These are phyloP conservation scores for Leptarthrus brevirostris DNA, from an alignment of 2,888 invertebrate genomes.

Conservation along the genomic window DNA sequence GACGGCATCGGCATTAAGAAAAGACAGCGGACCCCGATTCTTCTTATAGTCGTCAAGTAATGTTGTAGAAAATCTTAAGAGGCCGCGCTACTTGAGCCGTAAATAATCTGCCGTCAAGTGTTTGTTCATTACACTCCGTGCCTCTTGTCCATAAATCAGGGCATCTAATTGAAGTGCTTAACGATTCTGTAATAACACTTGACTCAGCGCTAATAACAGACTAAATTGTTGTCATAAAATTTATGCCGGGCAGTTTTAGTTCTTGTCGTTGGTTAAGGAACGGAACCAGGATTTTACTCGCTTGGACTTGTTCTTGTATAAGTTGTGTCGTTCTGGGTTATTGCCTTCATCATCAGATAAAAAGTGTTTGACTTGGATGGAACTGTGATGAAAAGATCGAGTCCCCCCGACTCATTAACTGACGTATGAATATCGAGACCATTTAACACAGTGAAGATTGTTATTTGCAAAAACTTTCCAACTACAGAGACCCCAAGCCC, in stretches of 20 bases:
- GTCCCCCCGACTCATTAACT: too few relatives aligned
- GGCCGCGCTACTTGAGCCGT: slow-evolving; percentile 22
- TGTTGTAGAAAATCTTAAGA: background rate
- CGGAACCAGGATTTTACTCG: too few relatives aligned
- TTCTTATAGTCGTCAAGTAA: too few relatives aligned
- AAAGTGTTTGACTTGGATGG: too few relatives aligned
- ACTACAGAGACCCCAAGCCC: too few relatives aligned
- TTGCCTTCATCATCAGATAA: slow-evolving; percentile 6
- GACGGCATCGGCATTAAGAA: background rate
- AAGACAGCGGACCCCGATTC: background rate
- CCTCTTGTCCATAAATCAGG: slow-evolving; percentile 50
- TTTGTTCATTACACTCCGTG: slow-evolving; percentile 27
- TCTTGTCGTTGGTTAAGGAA: background rate
- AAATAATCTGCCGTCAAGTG: slow-evolving; percentile 35
- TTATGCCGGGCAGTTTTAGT: background rate
- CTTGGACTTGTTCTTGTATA: too few relatives aligned
- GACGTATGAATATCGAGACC: too few relatives aligned
- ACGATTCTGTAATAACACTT: slow-evolving; percentile 51
- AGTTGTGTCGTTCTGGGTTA: slow-evolving; percentile 28
- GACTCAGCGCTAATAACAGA: slow-evolving; percentile 47
- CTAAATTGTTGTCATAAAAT: slow-evolving; percentile 46
- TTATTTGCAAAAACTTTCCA: too few relatives aligned
- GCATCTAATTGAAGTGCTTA: slow-evolving; percentile 53
- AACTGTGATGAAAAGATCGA: too few relatives aligned
- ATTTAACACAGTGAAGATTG: too few relatives aligned